Evolutionary conservation across 2,113 vertebrate species (phyloP), one percentile per base, ranked within the genome.

Genomic region (Orthochromis indermauri): DNA sequence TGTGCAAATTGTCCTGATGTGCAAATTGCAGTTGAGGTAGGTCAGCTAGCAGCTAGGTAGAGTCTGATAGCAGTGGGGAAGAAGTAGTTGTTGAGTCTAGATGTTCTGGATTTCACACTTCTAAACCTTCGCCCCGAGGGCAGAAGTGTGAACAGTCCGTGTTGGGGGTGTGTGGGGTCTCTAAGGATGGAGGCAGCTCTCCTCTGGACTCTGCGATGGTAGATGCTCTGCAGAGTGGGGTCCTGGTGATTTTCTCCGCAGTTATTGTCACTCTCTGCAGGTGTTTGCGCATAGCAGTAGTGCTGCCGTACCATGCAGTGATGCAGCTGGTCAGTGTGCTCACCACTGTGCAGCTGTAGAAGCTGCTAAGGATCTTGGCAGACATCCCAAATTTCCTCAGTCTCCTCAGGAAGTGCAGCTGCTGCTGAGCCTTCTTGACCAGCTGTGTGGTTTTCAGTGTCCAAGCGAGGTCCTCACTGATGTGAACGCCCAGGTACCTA

Each of bases 91-190:
- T 57, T 57, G 21, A 26, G 12, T 55, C 54, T 5, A 26, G 12
- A 26, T 26, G 54, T 55, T 55, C 54, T 55, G 54, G 21, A 55
- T 8, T 55, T 55, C 21, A 14, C 12, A 26, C 21, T 55, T 55
- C 12, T 55, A 26, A 55, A 55, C 4, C 54, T 55, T 26, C 2
- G 7, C 5, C 21, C 11, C 11, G 1, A 26, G 54, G 54, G 0
- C 21, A 26, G 54, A 12, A 26, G 54, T 55, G 21, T 26, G 21
- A 55, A 26, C 21, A 8, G 21, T 55, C 54, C 0, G 2, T 26
- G 54, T 26, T 26, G 53, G 21, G 6, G 6, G n/a, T 7, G 10
- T 12, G 10, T 54, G 53, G n/a, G 53, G 53, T 24, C 0, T 13
- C 53, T 55, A 55, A 55, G 53, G 53, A 55, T 55, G 53, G 53